Base-by-base conservation (phyloP, 1,140 invertebrate species). In the Bombus fervidus region DNA sequence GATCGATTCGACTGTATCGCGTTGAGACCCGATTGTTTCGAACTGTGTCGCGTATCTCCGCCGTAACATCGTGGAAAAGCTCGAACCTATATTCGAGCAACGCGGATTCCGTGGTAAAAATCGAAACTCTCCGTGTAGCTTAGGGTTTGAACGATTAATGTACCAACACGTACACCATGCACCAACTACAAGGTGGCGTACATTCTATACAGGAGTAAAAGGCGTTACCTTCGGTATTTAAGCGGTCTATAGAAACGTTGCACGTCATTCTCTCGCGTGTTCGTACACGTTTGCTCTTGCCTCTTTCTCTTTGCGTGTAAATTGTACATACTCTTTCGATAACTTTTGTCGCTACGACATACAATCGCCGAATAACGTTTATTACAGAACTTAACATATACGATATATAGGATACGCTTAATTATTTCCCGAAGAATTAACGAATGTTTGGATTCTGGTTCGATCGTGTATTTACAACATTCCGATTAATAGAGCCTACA, bases 141-240 rank as follows among this genome's bases (percentile, higher is more conserved):
- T 43, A 71, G 79, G 77, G 43, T 81, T 86, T 28, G 47, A 41
- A 57, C 69, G 80, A 89, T 89, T 89, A 89, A 89, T 86, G 66
- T 86, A 89, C 43, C 78, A 78, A 73, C 47, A 72, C 59, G 71
- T 83, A 83, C 12, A 39, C 73, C n/a, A 41, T 78, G 53, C 75
- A 59, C 83, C 64, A 64, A 41, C 18, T 47, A 64, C 77, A 74
- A 66, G 76, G 66, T 69, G 59, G 47, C 68, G 74, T 78, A 83
- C 76, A 83, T 86, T 83, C 81, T 80, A 75, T 69, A 74, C 66
- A 41, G 22, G 85, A 89, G 73, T 89, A 89, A 89, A 72, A 86
- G 88, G 87, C 88, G 87, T 89, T 89, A 89, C 87, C 80, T 89
- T 86, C 81, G 87, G 37, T 89, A 89, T 89, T 89, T 87, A 89